phyloP scores from a whole-genome alignment of 2,113 vertebrate species.

The Chaetorhynchus papuensis region DNA sequence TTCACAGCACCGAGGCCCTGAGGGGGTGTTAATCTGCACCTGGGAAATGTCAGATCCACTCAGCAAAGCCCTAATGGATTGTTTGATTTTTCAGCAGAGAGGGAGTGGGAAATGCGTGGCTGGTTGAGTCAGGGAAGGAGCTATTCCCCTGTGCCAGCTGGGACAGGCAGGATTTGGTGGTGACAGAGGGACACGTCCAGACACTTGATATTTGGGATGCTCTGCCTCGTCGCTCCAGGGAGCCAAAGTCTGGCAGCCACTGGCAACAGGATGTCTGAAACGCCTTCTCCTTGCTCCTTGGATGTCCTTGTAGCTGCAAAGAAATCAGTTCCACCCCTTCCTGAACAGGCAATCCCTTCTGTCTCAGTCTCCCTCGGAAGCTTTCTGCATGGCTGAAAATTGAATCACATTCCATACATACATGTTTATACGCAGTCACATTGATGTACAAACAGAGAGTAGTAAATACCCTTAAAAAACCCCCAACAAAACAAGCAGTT shows the following conservation, averaged over 20 bases:
- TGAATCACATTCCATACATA: background rate
- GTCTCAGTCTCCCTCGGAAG: background rate
- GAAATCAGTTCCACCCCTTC: background rate
- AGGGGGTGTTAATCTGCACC: slow-evolving; percentile 48
- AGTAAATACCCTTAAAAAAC: background rate
- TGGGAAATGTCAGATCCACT: slow-evolving; percentile 57
- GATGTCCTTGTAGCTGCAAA: background rate
- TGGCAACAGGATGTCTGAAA: background rate
- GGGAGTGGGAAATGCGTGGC: background rate
- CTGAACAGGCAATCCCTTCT: background rate
- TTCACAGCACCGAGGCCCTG: background rate
- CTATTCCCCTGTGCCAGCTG: background rate
- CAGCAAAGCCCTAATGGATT: slow-evolving; percentile 7
- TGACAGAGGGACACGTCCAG: background rate
- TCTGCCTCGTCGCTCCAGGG: background rate
- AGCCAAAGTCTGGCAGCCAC: background rate
- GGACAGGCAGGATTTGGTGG: background rate
- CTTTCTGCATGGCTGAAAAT: background rate
- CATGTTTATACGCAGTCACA: background rate
- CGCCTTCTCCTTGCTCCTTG: background rate
- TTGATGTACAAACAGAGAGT: background rate
- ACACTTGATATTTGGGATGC: background rate
- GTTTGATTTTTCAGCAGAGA: background rate
- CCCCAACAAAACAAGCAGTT: background rate
- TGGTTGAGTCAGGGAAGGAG: slow-evolving; percentile 2